Conservation (phyloP, 2,888 invertebrate genomes). For the Herminia tarsipennalis region DNA sequence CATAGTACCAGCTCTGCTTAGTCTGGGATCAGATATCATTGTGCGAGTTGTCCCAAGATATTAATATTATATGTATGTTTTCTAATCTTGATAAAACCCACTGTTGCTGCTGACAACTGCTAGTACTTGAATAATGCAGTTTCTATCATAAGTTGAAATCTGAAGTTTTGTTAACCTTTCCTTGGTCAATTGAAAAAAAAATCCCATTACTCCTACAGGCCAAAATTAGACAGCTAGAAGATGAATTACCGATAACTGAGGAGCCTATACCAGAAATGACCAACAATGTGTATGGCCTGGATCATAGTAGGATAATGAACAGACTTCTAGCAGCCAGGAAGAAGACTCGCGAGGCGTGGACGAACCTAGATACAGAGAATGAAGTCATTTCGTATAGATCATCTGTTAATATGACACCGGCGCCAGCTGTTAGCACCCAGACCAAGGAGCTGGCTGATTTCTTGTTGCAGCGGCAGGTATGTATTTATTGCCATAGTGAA, state of each 20-base stretch:
- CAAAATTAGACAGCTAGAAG: slow-evolving; percentile 73
- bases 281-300: slow-evolving; percentile 89
- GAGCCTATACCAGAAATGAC: slow-evolving; percentile 89
- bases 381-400: slow-evolving; percentile 68
- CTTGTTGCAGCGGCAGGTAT: slow-evolving; percentile 80
- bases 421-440: slow-evolving; percentile 61
- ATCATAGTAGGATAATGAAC: slow-evolving; percentile 88
- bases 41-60: too few relatives aligned
- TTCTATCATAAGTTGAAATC: too few relatives aligned
- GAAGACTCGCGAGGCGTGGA: slow-evolving; percentile 85
- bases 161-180: too few relatives aligned
- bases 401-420: slow-evolving; percentile 28
- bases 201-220: slow-evolving; percentile 53
- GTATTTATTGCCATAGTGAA: slow-evolving; percentile 1
- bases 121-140: too few relatives aligned
- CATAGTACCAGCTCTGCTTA: too few relatives aligned
- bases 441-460: slow-evolving; percentile 84
- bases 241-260: slow-evolving; percentile 60
- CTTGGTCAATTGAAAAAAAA: too few relatives aligned
- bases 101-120: too few relatives aligned
- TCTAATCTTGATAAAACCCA: too few relatives aligned
- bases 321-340: slow-evolving; percentile 80
- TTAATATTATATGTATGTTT: too few relatives aligned
- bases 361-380: slow-evolving; percentile 47
- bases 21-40: too few relatives aligned